Percentiles rank a stretch among this genome's conserved stretches.
phyloP scores from a whole-genome alignment of 2,113 vertebrate species.

The Progne subis region DNA sequence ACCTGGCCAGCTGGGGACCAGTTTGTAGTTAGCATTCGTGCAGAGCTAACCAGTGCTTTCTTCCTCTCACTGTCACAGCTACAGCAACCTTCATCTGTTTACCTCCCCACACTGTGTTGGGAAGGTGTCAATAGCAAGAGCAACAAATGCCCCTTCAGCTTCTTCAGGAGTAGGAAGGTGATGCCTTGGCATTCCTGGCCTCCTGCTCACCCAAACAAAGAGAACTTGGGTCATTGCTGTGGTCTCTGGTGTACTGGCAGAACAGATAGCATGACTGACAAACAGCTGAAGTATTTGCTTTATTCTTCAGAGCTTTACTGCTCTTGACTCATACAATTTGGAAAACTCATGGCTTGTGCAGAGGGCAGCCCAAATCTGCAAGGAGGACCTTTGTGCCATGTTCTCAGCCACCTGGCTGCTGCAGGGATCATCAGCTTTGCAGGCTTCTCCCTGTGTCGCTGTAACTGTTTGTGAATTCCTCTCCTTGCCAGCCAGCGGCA shows the following conservation, averaged over 20 bases:
- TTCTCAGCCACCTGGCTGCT: background rate
- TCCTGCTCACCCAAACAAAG: background rate
- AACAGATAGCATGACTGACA: background rate
- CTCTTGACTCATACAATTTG: background rate
- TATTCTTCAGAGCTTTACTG: background rate
- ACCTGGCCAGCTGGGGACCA: background rate
- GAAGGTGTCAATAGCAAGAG: background rate
- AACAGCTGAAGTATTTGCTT: background rate
- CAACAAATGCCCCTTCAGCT: background rate
- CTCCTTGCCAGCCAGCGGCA: accelerated
- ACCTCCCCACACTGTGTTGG: accelerated
- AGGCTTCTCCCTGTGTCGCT: background rate
- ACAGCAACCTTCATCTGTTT: background rate
- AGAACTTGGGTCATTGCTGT: background rate
- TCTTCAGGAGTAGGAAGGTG: background rate
- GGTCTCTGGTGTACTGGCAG: background rate
- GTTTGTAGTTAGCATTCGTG: background rate
- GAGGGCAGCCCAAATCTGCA: background rate
- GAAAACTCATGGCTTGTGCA: background rate
- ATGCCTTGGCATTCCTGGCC: background rate
- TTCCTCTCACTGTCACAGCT: background rate
- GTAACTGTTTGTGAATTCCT: background rate
- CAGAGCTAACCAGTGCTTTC: background rate
- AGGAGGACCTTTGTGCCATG: background rate
- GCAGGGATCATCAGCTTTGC: background rate